Percentiles rank a stretch among this genome's conserved stretches.
These are phyloP conservation scores for Melieria picta DNA, from an alignment of 2,888 invertebrate species.

Conservation along the genomic window DNA sequence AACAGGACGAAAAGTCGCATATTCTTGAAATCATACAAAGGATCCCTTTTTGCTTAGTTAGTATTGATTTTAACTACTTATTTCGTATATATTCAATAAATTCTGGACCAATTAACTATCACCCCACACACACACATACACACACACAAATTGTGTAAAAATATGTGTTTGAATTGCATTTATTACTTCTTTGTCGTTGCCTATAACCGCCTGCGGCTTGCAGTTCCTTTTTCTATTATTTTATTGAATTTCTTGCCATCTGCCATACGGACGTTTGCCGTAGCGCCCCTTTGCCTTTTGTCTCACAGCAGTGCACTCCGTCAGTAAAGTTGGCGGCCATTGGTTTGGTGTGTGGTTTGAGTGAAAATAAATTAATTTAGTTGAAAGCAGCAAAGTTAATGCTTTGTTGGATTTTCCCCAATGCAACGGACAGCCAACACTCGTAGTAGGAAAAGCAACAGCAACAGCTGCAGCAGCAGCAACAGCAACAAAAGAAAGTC, in stretches of 20 bases:
- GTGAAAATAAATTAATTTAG: slow-evolving; percentile 64
- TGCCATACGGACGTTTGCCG: neutral
- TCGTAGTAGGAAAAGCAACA: neutral
- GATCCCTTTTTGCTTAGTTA: too few relatives aligned
- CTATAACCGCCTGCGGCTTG: slow-evolving; percentile 7
- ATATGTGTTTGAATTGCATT: slow-evolving; percentile 33
- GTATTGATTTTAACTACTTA: too few relatives aligned
- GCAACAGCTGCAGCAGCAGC: neutral
- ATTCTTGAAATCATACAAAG: too few relatives aligned
- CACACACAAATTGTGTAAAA: slow-evolving; percentile 6
- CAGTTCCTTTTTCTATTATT: slow-evolving; percentile 48
- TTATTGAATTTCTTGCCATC: neutral
- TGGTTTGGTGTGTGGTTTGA: slow-evolving; percentile 40
- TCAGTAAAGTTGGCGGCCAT: slow-evolving; percentile 4
- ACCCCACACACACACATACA: too few relatives aligned
- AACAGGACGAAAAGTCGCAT: too few relatives aligned
- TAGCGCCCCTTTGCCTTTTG: slow-evolving; percentile 6
- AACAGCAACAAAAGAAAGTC: slow-evolving; percentile 11
- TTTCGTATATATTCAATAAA: too few relatives aligned
- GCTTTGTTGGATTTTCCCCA: slow-evolving; percentile 53
- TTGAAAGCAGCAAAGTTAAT: slow-evolving; percentile 63
- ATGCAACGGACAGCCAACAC: neutral
- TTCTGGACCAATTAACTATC: too few relatives aligned
- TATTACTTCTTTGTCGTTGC: slow-evolving; percentile 25
- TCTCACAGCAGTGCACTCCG: neutral